Evolutionary conservation across 2,113 vertebrate genomes (phyloP), one percentile per base, ranked within the genome.

Genomic region (Lasiurus cinereus): DNA sequence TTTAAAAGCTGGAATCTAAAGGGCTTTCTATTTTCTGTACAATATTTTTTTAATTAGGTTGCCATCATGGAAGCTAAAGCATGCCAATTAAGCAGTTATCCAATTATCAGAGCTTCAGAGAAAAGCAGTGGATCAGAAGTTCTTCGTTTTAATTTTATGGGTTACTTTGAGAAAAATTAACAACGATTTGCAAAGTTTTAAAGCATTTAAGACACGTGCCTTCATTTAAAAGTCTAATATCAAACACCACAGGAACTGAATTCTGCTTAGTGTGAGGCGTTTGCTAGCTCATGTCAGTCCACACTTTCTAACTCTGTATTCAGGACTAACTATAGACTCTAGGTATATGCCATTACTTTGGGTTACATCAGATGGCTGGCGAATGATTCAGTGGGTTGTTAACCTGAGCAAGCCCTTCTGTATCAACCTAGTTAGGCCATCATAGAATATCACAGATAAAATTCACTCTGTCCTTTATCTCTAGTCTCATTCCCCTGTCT

Each of bases 91-190:
- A 91, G 52, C 10, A 56, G 27, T 82, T 90, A 93, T 46, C 67
- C 48, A 91, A n/a, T 95, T 94, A 93, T 83, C 85, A 90, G 77
- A 67, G 50, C 56, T 90, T 96, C 87, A 91, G 76, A 93, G 87
- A 59, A 95, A 94, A 91, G 39, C 9, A 59, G 29, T 76, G 64
- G 59, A 50, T 79, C 70, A 92, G 76, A 18, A 77, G 62, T 46
- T 88, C 70, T 87, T 90, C 24, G 64, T 85, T 95, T 97, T 84
- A 88, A 96, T 83, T 94, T 96, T 91, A 66, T 91, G 89, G 88
- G 62, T 95, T 93, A 76, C 83, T 83, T 72, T 64, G 79, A 67
- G 79, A 72, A 73, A 87, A 92, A 67, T 85, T 72, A 88, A 56
- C 33, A 80, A 69, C 5, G 27, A 16, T 95, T 96, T 54, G 56